Base-by-base conservation (phyloP, 1,140 invertebrate genomes). In the Calycopis cecrops region DNA sequence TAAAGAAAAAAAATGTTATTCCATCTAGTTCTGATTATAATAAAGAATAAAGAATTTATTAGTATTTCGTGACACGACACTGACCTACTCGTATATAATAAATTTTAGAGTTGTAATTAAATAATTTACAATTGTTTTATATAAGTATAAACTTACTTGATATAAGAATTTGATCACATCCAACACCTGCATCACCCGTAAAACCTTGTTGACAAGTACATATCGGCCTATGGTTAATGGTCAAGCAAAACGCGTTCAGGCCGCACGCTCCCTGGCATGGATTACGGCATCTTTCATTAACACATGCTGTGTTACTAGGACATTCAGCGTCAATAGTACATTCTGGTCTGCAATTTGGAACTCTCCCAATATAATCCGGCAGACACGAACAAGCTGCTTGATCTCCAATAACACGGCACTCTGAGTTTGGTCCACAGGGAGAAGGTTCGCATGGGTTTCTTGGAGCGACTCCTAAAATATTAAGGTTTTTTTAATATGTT, bases 351-450 rank as follows among this genome's bases (percentile, higher is more conserved):
- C 92, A 91, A 63, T 96, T 95, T 7, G 94, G 93, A 80, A 95
- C 93, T 61, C 87, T 78, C 52, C 94, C 94, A 60, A 94, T 91
- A 63, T 92, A 94, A 54, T 94, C 93, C 7, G 91, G 87, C 42
- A 91, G 82, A 73, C 94, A 95, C 35, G 90, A 90, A 69, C 94
- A 95, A n/a, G 93, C 93, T 9, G 93, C 94, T 49, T 92, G 93
- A 34, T 91, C 91, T 62, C 93, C 93, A 62, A 91, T 91, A 69
- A 94, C 93, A 34, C 93, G 90, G 62, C 94, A 95, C 69, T 94
- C 91, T 4, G 94, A 93, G 69, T 95, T 94, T 4, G 93, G 92
- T 55, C 94, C 94, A 67, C 94, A 95, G 0, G 94, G 94, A 59
- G 93, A 93, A n/a, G 94, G 94, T 48, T 89, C 87, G 70, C 94